Evolutionary conservation across 2,113 vertebrate genomes (phyloP), one percentile per base, ranked within the genome.

Genomic region (Kryptolebias marmoratus): DNA sequence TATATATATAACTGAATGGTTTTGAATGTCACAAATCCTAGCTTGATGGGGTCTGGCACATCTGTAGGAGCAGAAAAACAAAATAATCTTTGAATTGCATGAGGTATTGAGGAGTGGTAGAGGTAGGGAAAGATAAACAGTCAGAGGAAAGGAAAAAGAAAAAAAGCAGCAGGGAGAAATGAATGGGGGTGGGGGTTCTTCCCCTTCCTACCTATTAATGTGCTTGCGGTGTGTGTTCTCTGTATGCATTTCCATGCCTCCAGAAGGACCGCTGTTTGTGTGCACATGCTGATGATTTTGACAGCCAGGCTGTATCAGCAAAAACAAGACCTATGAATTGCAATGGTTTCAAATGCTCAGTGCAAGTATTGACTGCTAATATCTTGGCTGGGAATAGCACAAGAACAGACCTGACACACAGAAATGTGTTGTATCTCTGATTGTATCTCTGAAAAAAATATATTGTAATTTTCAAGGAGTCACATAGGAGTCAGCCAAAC

Each of bases 291-390:
- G 88, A 91, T 90, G 89, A 81, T 88, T 91, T 80, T 92, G 89
- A 92, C 91, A 92, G 90, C 82, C 36, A 1, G 80, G 89, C 90
- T 89, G 88, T 62, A 87, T 91, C 91, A 92, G 91, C 91, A 91
- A 81, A 86, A 91, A 88, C 67, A 83, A 86, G 80, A 76, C 56
- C 88, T 85, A 90, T 91, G 91, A 87, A 89, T 88, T 88, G 79
- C 84, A 69, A 78, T 79, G 84, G 85, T 89, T 90, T 90, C 67
- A 72, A 73, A 87, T 81, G 80, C 73, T 60, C 73, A 50, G 36
- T 80, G 83, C 88, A 79, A 81, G 77, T 88, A 90, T 89, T 73
- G 87, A 87, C 90, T 91, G 73, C 82, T 90, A 90, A 92, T 90
- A 88, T 84, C 65, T 78, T 47, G 62, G 39, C 58, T 27, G 6